phyloP scores from a whole-genome alignment of 2,888 invertebrate species.

The Drosophila birchii region DNA sequence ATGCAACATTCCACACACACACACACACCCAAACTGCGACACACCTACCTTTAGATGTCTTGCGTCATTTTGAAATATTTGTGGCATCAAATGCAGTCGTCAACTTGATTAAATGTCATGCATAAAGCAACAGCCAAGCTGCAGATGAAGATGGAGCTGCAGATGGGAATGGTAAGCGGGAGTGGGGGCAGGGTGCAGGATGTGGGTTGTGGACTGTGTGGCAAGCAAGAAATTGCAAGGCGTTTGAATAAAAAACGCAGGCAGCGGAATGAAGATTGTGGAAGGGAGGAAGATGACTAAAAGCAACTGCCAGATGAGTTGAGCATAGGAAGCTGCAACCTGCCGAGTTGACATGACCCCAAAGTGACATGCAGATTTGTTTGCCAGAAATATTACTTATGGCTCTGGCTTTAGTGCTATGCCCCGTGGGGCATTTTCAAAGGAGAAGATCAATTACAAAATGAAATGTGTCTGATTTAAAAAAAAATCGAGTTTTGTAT shows the following conservation, averaged over 20 bases:
- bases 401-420: constrained; percentile 31
- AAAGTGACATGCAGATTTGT: constrained; percentile 57
- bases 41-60: constrained; percentile 60
- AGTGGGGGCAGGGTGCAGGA: constrained; percentile 24
- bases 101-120: constrained; percentile 81
- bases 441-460: constrained; percentile 44
- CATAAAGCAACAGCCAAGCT: constrained; percentile 77
- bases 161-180: constrained; percentile 14
- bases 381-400: constrained; percentile 53
- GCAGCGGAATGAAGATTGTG: constrained; percentile 17
- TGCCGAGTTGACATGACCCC: constrained; percentile 34
- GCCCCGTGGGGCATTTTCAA: constrained; percentile 11
- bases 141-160: constrained; percentile 36
- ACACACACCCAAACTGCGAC: constrained; percentile 45
- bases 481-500: constrained; percentile 6
- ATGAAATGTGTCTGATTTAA: constrained; percentile 31
- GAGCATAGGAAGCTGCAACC: constrained; percentile 32
- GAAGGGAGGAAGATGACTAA: constrained; percentile 32
- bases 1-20: constrained; percentile 72
- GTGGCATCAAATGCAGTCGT: constrained; percentile 81
- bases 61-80: constrained; percentile 81
- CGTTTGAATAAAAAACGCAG: constrained; percentile 59
- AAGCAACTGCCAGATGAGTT: constrained; percentile 37
- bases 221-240: constrained; percentile 64
- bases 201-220: constrained; percentile 6